Evolutionary conservation across 1,140 invertebrate species (phyloP).

Genomic region (Sminthurides bifidus): DNA sequence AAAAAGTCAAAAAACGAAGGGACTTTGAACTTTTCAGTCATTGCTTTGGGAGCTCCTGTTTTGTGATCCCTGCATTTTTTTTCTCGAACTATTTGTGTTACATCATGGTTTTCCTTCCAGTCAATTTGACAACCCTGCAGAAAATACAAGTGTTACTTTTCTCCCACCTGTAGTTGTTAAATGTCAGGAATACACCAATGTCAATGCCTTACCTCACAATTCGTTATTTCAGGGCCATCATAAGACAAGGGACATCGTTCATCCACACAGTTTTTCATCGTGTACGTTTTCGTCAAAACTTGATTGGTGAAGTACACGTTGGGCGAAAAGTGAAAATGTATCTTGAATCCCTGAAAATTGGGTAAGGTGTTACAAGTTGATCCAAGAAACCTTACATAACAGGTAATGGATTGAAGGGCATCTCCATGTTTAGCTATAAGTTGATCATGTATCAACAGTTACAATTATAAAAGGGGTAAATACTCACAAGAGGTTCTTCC

Average conservation of each 20-base stretch:
- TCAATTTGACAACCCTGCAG: conserved; percentile 50
- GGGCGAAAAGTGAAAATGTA: conserved; percentile 86
- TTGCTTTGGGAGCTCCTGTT: conserved; percentile 72
- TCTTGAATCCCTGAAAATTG: conserved; percentile 62
- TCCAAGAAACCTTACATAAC: too few species aligned
- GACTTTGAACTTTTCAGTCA: conserved; percentile 84
- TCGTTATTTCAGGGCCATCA: conserved; percentile 93
- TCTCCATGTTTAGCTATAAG: too few species aligned
- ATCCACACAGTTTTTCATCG: conserved; percentile 81
- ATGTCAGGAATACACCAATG: too few species aligned
- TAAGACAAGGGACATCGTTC: conserved; percentile 84
- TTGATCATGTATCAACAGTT: conserved; percentile 22
- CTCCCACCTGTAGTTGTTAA: too few species aligned
- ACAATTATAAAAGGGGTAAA: neutral
- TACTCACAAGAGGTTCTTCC: conserved; percentile 45
- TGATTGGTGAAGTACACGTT: conserved; percentile 95
- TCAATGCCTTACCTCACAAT: conserved; percentile 51
- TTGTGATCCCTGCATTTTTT: conserved; percentile 99
- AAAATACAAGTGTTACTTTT: neutral
- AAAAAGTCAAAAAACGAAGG: conserved; percentile 99
- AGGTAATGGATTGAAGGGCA: too few species aligned
- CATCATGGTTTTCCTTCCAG: conserved; percentile 93
- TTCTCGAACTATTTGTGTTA: conserved; percentile 85
- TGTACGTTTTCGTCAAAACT: conserved; percentile 86
- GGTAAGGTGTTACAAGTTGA: too few species aligned